A percentile compares a stretch with the other conserved stretches of the same genome.
Evolutionary conservation across 2,797 vertebrate species (phyloP).

Genomic region (Euphonia xanthogaster): DNA sequence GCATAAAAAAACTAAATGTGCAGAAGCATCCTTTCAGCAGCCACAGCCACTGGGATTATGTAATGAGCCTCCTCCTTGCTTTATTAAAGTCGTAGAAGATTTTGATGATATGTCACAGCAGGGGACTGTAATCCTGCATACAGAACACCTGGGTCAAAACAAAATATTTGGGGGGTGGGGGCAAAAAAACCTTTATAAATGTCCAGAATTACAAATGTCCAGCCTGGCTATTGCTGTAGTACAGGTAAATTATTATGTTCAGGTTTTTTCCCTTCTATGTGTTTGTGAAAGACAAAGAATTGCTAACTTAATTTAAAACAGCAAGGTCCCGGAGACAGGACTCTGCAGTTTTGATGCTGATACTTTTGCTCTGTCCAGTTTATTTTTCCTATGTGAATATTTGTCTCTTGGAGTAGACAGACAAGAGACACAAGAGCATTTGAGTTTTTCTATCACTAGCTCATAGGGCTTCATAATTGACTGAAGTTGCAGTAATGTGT

Average conservation of each 20-base stretch:
- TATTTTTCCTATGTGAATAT: background rate
- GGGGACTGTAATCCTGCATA: background rate
- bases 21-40: background rate
- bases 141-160: background rate
- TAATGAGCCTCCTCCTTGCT: background rate
- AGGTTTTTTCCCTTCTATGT: background rate
- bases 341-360: background rate
- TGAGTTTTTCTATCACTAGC: background rate
- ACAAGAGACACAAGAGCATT: background rate
- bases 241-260: background rate
- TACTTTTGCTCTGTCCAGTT: background rate
- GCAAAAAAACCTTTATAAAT: background rate
- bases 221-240: background rate
- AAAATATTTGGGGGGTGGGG: accelerated
- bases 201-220: background rate
- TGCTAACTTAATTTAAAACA: background rate
- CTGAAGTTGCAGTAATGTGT: background rate
- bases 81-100: background rate
- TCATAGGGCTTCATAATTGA: background rate
- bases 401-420: background rate
- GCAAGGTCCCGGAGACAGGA: background rate
- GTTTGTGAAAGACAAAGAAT: background rate
- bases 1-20: background rate
- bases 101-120: background rate
- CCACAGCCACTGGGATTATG: background rate